Percentiles rank a stretch among this genome's conserved stretches.
These are phyloP conservation scores for Emydoidea blandingii DNA, from an alignment of 2,797 vertebrate genomes.

Conservation along the genomic window DNA sequence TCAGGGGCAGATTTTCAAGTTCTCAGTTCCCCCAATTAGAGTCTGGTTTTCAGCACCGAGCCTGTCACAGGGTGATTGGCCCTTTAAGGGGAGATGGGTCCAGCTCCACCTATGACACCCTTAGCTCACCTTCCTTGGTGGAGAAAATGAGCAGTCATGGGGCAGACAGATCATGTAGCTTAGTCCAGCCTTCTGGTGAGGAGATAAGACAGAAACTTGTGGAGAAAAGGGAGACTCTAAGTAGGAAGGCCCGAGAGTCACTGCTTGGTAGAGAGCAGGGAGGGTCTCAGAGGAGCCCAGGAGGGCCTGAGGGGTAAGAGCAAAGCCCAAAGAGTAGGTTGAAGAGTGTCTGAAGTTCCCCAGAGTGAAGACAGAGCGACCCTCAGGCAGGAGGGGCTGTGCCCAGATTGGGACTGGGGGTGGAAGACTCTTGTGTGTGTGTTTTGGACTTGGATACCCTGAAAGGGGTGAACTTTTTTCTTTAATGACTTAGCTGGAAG, in stretches of 20 bases:
- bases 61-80: background rate
- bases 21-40: background rate
- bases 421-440: background rate
- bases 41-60: too few relatives aligned
- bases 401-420: background rate
- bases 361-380: background rate
- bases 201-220: background rate
- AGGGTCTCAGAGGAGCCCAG: background rate
- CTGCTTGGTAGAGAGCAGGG: background rate
- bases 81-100: background rate
- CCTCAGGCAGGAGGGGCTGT: background rate
- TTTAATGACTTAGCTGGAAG: background rate
- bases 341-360: background rate
- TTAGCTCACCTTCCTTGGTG: background rate
- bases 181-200: background rate
- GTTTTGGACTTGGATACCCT: background rate
- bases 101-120: background rate
- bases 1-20: background rate
- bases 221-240: background rate
- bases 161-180: background rate
- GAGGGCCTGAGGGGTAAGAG: background rate
- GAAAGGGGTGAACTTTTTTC: background rate
- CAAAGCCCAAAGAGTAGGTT: background rate
- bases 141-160: background rate
- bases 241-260: background rate